Conservation (phyloP, 2,888 invertebrate genomes). For the Lasioglossum pauxillum region DNA sequence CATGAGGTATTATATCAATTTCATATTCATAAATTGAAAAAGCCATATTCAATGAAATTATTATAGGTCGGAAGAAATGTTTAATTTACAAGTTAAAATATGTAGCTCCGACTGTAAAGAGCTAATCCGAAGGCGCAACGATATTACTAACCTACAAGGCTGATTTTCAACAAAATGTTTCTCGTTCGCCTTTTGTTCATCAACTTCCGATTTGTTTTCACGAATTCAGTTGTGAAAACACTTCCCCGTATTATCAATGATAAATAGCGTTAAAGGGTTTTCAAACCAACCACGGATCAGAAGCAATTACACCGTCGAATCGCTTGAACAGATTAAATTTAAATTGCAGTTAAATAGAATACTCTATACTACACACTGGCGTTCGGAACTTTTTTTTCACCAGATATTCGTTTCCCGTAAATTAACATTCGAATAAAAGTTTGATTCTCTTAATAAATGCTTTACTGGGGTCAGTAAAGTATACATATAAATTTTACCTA, state of each 20-base stretch:
- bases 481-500: too few species aligned
- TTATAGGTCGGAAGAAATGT: too few species aligned
- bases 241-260: background rate
- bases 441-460: background rate
- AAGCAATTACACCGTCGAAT: background rate
- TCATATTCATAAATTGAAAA: too few species aligned
- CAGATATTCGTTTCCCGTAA: background rate
- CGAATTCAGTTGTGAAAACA: background rate
- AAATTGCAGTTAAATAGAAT: background rate
- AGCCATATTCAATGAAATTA: too few species aligned
- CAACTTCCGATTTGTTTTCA: background rate
- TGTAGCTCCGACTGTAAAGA: too few species aligned
- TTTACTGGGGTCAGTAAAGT: background rate
- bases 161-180: too few species aligned
- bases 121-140: too few species aligned
- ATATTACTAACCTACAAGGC: too few species aligned
- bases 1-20: too few species aligned
- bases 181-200: too few species aligned
- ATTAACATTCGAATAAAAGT: background rate
- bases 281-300: background rate
- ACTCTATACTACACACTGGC: background rate
- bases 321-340: background rate
- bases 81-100: too few species aligned
- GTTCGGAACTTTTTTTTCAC: background rate
- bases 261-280: background rate